A percentile compares a stretch with the other conserved stretches of the same genome.
These are phyloP conservation scores for Crambe crambe DNA, from an alignment of 37 sponge, comb jelly and placozoan species.

Conservation along the genomic window DNA sequence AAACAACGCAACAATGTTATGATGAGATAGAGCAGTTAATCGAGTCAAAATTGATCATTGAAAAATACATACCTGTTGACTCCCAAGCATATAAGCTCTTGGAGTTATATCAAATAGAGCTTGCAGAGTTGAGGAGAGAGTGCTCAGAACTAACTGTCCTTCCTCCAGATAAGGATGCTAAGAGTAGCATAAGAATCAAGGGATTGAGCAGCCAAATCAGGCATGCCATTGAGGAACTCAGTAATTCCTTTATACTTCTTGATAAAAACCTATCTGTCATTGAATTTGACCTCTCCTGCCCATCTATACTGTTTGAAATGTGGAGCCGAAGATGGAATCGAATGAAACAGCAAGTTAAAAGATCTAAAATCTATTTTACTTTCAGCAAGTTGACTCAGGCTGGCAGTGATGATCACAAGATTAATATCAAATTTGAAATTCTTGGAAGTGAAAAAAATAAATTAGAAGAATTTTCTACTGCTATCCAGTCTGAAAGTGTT, in stretches of 20 bases:
- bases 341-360: conserved; percentile 17
- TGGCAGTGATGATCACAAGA: background rate
- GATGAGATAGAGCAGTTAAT: conserved; percentile 20
- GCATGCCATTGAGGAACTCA: conserved; percentile 4
- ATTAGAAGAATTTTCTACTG: conserved; percentile 5
- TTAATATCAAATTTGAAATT: conserved; percentile 21
- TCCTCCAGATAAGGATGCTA: conserved; percentile 11
- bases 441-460: conserved; percentile 21
- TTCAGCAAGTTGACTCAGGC: conserved; percentile 2
- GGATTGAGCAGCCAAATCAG: conserved; percentile 31
- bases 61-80: conserved; percentile 23
- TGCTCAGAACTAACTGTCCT: background rate
- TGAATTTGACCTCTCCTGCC: conserved; percentile 14
- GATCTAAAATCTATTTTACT: conserved; percentile 21
- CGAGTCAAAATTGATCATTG: background rate
- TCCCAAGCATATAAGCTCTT: conserved; percentile 11
- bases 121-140: conserved; percentile 12
- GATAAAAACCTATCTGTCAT: background rate
- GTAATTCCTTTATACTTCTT: background rate
- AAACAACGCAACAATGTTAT: conserved; percentile 30
- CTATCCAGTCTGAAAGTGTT: conserved; percentile 2
- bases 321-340: conserved; percentile 48
- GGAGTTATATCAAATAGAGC: conserved; percentile 6
- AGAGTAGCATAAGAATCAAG: conserved; percentile 14
- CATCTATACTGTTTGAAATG: conserved; percentile 2